Conservation (phyloP, 1,140 invertebrate species). For the Acarapis woodi region DNA sequence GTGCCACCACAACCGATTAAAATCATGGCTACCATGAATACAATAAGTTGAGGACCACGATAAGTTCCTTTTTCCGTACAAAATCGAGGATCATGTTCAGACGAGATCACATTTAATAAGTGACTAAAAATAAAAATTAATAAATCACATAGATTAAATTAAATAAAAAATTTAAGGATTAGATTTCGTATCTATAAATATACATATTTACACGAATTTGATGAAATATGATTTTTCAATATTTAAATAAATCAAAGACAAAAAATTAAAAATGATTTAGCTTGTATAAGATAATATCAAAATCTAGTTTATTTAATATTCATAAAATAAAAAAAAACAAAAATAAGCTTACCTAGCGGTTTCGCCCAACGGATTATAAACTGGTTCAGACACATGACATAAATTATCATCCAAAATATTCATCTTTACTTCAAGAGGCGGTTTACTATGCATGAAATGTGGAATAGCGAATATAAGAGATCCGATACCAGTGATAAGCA, state of each 20-base stretch:
- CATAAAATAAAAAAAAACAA: not conserved
- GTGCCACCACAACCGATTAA: conserved; percentile 25
- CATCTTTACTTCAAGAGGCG: conserved; percentile 1
- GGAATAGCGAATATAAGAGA: conserved; percentile 23
- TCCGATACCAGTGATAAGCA: conserved; percentile 23
- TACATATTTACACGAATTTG: not conserved
- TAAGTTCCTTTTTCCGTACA: conserved; percentile 11
- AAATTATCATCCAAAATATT: conserved; percentile 12
- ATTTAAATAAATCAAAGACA: too few relatives aligned
- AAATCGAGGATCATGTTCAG: conserved; percentile 9
- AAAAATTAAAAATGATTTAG: too few relatives aligned
- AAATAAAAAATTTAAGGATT: too few relatives aligned
- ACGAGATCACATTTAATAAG: conserved; percentile 12
- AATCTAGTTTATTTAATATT: too few relatives aligned
- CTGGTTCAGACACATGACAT: conserved; percentile 12
- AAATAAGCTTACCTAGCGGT: conserved; percentile 9
- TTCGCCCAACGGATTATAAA: conserved; percentile 10
- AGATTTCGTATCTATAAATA: not conserved
- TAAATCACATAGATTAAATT: too few relatives aligned
- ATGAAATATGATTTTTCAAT: too few relatives aligned
- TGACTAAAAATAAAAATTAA: conserved; percentile 10
- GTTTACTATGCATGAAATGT: conserved; percentile 18
- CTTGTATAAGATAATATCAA: too few relatives aligned
- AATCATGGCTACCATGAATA: conserved; percentile 23
- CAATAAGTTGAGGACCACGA: conserved; percentile 20